Percentiles rank a stretch among this genome's conserved stretches.
Evolutionary conservation across 2,797 vertebrate genomes (phyloP).

Genomic region (Gallirallus australis): DNA sequence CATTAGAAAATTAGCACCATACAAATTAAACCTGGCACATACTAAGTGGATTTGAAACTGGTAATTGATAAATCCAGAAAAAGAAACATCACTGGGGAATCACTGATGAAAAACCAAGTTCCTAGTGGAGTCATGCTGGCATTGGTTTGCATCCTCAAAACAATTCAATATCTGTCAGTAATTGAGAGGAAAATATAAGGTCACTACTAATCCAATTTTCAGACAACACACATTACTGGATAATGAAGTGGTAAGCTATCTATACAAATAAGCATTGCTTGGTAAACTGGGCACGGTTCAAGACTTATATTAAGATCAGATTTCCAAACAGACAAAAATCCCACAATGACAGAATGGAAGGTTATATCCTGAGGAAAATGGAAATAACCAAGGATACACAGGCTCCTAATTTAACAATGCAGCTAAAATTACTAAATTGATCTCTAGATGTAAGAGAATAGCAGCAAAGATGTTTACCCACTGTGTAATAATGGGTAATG

Average conservation of each 20-base stretch:
- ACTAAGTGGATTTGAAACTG: constrained; percentile 51
- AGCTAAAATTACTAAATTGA: neutral
- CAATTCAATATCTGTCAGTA: constrained; percentile 57
- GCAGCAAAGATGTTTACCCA: neutral
- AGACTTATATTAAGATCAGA: neutral
- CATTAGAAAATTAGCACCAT: constrained; percentile 37
- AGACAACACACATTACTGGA: constrained; percentile 29
- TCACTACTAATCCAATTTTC: constrained; percentile 52
- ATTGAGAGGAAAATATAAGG: constrained; percentile 42
- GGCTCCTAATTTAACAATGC: neutral
- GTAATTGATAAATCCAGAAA: constrained; percentile 53
- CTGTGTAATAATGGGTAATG: neutral
- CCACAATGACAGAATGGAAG: neutral
- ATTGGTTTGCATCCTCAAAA: constrained; percentile 38
- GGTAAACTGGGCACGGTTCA: neutral
- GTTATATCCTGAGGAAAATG: neutral
- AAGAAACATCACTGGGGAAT: constrained; percentile 28
- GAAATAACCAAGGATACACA: neutral
- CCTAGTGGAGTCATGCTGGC: neutral
- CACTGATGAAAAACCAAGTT: neutral
- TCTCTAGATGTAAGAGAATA: neutral
- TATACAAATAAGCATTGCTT: constrained; percentile 9
- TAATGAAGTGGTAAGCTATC: constrained; percentile 63
- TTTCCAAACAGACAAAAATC: constrained; percentile 17
- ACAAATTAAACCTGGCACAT: constrained; percentile 39